A percentile compares a stretch with the other conserved stretches of the same genome.
These are phyloP conservation scores for Excalfactoria chinensis DNA, from an alignment of 2,113 vertebrate genomes.

Conservation along the genomic window DNA sequence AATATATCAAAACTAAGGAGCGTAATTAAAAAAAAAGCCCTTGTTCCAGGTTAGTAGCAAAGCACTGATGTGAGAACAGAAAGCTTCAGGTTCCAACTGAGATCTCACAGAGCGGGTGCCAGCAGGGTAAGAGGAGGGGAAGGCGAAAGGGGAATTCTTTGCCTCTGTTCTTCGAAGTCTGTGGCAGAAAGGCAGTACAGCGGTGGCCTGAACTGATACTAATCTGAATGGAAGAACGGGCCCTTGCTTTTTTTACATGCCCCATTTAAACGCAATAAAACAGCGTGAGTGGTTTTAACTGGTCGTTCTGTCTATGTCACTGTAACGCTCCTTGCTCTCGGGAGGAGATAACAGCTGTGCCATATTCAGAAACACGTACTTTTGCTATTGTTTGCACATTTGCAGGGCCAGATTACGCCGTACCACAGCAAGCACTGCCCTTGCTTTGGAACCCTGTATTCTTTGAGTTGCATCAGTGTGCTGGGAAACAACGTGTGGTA, in stretches of 20 bases:
- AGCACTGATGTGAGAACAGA: constrained; percentile 51
- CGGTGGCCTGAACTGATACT: constrained; percentile 3
- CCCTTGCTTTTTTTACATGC: constrained; percentile 20
- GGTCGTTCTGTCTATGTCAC: constrained; percentile 22
- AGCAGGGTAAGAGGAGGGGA: constrained; percentile 31
- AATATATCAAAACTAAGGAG: constrained; percentile 71
- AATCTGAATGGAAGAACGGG: constrained; percentile 10
- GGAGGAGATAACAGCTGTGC: constrained; percentile 62
- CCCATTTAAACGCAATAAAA: constrained; percentile 41
- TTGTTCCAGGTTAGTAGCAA: constrained; percentile 65
- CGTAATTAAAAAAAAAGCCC: neutral
- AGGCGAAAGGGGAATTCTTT: constrained; percentile 12
- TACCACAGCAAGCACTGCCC: neutral
- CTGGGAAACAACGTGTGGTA: constrained; percentile 29
- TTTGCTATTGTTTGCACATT: constrained; percentile 68
- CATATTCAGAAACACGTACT: constrained; percentile 64
- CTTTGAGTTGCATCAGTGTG: neutral
- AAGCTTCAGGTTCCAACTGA: constrained; percentile 45
- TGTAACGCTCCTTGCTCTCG: constrained; percentile 43
- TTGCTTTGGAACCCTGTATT: constrained; percentile 33
- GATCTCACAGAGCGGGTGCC: constrained; percentile 38
- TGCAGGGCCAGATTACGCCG: constrained; percentile 34
- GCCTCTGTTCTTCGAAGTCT: constrained; percentile 37
- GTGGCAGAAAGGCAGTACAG: neutral
- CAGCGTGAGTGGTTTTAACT: constrained; percentile 43